Evolutionary conservation across 1,140 invertebrate genomes (phyloP).

Genomic region (Caenorhabditis briggsae): DNA sequence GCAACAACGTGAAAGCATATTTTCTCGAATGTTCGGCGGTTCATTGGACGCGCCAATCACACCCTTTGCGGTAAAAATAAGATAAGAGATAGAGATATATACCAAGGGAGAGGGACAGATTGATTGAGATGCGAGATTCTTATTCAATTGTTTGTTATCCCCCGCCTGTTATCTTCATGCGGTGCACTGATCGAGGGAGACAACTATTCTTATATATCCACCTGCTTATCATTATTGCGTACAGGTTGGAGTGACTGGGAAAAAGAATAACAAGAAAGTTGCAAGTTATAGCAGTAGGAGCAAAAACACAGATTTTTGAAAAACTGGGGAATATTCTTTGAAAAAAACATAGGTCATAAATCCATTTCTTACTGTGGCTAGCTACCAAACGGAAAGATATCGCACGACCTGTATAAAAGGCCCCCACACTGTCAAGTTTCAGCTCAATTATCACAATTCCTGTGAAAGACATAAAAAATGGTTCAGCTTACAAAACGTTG

Average conservation of each 20-base stretch:
- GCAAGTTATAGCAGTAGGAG: neutral
- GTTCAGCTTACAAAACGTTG: too few species aligned
- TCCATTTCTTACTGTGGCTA: too few species aligned
- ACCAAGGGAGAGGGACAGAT: neutral
- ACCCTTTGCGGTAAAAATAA: slow-evolving; percentile 49
- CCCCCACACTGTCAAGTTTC: too few species aligned
- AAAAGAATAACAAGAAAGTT: neutral
- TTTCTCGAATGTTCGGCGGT: slow-evolving; percentile 34
- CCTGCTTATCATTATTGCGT: neutral
- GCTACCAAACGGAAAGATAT: too few species aligned
- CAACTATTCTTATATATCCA: neutral
- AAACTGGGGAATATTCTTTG: too few species aligned
- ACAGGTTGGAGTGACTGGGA: slow-evolving; percentile 37
- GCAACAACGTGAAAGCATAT: slow-evolving; percentile 49
- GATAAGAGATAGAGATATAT: slow-evolving; percentile 27
- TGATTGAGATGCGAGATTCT: neutral
- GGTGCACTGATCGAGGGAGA: slow-evolving; percentile 20
- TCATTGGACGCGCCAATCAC: slow-evolving; percentile 52
- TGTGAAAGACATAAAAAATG: too few species aligned
- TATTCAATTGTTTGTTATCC: slow-evolving; percentile 50
- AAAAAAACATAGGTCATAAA: too few species aligned
- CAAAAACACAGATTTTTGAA: too few species aligned
- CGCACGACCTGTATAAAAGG: too few species aligned
- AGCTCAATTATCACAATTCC: too few species aligned
- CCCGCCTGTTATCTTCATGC: neutral